phyloP scores from a whole-genome alignment of 2,113 vertebrate species.

The Burhinus bistriatus region DNA sequence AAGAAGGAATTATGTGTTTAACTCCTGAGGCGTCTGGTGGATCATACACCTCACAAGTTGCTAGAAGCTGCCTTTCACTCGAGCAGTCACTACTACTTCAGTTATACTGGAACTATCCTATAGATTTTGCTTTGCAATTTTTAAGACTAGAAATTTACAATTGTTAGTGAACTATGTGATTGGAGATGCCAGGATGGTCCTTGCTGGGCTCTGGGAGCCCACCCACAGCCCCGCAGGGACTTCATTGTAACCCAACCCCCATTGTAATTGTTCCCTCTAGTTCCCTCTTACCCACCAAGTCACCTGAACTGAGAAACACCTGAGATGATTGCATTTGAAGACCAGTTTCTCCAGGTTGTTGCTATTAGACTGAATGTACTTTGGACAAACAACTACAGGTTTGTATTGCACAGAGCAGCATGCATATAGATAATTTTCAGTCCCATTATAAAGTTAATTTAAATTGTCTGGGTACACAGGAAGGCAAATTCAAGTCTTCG shows the following conservation, averaged over 20 bases:
- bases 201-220: not conserved
- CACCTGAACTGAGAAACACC: not conserved
- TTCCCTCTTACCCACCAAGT: not conserved
- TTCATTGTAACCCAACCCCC: not conserved
- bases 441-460: not conserved
- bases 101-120: not conserved
- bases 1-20: not conserved
- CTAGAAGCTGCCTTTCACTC: not conserved
- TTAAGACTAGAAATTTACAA: not conserved
- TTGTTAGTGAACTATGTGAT: not conserved
- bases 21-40: not conserved
- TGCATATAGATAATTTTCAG: not conserved
- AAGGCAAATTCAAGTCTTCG: not conserved
- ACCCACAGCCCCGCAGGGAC: not conserved
- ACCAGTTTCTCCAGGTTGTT: not conserved
- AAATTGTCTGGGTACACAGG: not conserved
- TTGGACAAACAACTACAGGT: not conserved
- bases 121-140: not conserved
- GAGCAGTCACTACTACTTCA: not conserved
- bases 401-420: not conserved
- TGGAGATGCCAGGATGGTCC: not conserved
- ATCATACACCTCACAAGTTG: not conserved
- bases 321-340: not conserved
- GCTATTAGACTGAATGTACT: not conserved
- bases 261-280: not conserved